Evolutionary conservation across 2,797 vertebrate genomes (phyloP).

Genomic region (Psittacula echo): DNA sequence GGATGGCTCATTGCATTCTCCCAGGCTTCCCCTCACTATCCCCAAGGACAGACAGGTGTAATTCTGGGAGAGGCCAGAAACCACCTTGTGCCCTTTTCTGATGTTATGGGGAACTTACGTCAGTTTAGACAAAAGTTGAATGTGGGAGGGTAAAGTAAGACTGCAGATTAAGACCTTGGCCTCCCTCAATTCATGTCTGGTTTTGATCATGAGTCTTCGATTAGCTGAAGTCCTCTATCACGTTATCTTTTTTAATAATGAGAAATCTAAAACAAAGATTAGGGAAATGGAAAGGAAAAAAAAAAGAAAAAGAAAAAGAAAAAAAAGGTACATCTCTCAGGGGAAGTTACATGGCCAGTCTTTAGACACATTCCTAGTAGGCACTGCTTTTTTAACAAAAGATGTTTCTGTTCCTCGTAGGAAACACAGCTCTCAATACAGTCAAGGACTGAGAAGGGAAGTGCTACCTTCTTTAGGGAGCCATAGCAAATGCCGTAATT

Average conservation of each 20-base stretch:
- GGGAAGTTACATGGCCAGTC: neutral
- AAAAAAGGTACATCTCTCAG: neutral
- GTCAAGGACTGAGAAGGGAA: neutral
- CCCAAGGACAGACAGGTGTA: neutral
- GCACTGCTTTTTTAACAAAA: neutral
- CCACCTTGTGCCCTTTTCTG: neutral
- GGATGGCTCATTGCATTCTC: neutral
- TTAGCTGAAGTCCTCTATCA: neutral
- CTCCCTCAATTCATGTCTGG: neutral
- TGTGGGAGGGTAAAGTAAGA: neutral
- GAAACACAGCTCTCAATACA: neutral
- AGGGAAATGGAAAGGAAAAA: neutral
- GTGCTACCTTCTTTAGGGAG: neutral
- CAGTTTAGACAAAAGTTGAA: neutral
- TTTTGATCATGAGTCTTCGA: neutral
- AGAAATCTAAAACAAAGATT: neutral
- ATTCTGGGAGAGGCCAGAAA: neutral
- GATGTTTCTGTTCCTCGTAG: neutral
- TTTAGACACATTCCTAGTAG: neutral
- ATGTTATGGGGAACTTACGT: neutral
- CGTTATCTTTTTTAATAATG: neutral
- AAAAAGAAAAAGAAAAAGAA: neutral
- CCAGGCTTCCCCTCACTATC: neutral
- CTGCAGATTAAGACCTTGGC: neutral
- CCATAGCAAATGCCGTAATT: neutral